Evolutionary conservation across 1,140 invertebrate species (phyloP), one percentile per base, ranked within the genome.

Genomic region (Drosophila serrata): DNA sequence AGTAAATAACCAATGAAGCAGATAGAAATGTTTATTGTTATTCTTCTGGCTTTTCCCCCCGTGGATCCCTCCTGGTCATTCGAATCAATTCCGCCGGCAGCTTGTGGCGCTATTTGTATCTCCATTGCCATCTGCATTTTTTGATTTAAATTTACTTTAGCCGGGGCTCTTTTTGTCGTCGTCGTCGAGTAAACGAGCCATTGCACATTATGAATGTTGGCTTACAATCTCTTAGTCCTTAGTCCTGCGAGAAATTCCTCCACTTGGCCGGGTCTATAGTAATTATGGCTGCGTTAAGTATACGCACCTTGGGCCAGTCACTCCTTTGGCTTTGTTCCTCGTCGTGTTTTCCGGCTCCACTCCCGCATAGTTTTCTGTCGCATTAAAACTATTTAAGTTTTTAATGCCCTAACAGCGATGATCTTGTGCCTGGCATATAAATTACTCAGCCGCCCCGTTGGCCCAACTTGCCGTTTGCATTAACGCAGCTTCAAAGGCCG

Each of bases 11-110:
- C 85, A 90, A 90, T 90, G 85, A 79, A 90, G 85, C 85, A 90
- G 85, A 90, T 90, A 90, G 85, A 80, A 90, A 90, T 90, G 85
- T 90, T 90, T 90, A 90, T 90, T 90, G 85, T 90, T 90, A 90
- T 90, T 90, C 81, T 75, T 70, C 43, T 49, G 31, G 24, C 29
- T 39, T 46, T 24, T 33, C 27, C 57, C 51, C n/a, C n/a, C n/a
- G n/a, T 33, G 51, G 35, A 56, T 37, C 31, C 39, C 63, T 53
- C 60, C 51, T 67, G 78, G 85, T 73, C 70, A 90, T 85, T 90
- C 78, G 84, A 90, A 90, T 90, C 85, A 90, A 90, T 90, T 90
- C 81, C 45, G 13, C 49, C 55, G 79, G 55, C 64, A 60, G 69
- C 59, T 60, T 69, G 67, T 82, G 55, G 42, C 67, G 46, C 60